Evolutionary conservation across 2,888 invertebrate genomes (phyloP).

Genomic region (Siphonodentalium dalli): DNA sequence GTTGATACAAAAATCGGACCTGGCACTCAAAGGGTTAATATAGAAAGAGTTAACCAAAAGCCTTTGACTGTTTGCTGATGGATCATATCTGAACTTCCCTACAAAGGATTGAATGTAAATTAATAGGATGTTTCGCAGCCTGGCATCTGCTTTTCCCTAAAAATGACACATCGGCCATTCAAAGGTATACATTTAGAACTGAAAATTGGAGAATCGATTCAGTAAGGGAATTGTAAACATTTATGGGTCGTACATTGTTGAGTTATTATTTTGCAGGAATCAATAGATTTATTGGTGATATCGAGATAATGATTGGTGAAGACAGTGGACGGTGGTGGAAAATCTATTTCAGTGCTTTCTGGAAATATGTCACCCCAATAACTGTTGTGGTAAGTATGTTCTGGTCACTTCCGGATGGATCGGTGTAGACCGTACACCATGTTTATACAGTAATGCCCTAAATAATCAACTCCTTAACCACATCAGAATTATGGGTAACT

Average conservation of each 20-base stretch:
- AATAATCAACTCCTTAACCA: not conserved
- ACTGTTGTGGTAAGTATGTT: constrained; percentile 73
- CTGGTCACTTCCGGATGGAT: no score
- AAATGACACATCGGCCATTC: no score
- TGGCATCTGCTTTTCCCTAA: no score
- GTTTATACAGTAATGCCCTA: no score
- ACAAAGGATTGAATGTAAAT: no score
- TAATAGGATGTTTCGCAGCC: no score
- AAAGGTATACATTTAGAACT: not conserved
- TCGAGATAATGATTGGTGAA: constrained; percentile 67
- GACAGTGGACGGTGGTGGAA: constrained; percentile 73
- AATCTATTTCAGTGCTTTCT: constrained; percentile 75
- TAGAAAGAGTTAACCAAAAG: no score
- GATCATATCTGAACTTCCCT: no score
- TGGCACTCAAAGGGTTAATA: no score
- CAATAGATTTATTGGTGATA: constrained; percentile 63
- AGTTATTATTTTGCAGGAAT: constrained; percentile 41
- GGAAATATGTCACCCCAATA: constrained; percentile 78
- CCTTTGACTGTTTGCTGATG: no score
- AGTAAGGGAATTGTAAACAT: not conserved
- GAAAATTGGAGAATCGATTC: not conserved
- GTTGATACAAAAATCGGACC: no score
- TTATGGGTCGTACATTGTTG: not conserved
- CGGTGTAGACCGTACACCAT: no score
- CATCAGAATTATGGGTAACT: not conserved